phyloP scores from a whole-genome alignment of 2,888 invertebrate genomes.

The Sclerodermus sp. region DNA sequence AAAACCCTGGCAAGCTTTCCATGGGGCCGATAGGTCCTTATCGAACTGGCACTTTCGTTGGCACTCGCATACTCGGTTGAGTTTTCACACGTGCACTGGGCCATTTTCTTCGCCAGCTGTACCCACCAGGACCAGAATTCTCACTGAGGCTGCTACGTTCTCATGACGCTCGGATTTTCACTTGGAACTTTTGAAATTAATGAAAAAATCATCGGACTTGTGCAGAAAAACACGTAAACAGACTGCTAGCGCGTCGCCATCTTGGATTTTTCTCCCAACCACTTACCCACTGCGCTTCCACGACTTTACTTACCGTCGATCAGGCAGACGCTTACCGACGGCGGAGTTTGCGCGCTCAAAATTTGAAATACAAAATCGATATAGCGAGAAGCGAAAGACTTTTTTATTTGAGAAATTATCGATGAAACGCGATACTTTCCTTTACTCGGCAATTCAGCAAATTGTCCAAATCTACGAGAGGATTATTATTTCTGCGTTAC shows the following conservation, averaged over 20 bases:
- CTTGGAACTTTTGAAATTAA: conserved; percentile 8
- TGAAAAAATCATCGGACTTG: too few species aligned
- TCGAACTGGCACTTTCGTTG: conserved; percentile 2
- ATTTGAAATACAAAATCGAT: too few species aligned
- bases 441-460: too few species aligned
- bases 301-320: conserved; percentile 25
- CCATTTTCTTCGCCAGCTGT: conserved; percentile 13
- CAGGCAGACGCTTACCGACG: conserved; percentile 21
- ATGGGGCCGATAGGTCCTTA: conserved; percentile 64
- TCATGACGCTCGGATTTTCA: background rate
- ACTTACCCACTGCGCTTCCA: too few species aligned
- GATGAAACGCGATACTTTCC: too few species aligned
- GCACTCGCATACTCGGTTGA: conserved; percentile 16
- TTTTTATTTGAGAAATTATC: conserved; percentile 57
- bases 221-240: conserved; percentile 28
- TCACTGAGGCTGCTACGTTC: too few species aligned
- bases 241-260: conserved; percentile 52
- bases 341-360: too few species aligned
- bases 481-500: too few species aligned
- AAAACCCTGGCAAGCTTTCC: conserved; percentile 72
- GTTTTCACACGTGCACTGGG: conserved; percentile 26
- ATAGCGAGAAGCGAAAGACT: conserved; percentile 50
- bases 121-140: conserved; percentile 20
- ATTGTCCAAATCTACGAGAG: too few species aligned
- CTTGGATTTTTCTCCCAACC: conserved; percentile 32